These are phyloP conservation scores for Amphiduros pacificus DNA, from an alignment of 2,888 invertebrate genomes.

Conservation along the genomic window DNA sequence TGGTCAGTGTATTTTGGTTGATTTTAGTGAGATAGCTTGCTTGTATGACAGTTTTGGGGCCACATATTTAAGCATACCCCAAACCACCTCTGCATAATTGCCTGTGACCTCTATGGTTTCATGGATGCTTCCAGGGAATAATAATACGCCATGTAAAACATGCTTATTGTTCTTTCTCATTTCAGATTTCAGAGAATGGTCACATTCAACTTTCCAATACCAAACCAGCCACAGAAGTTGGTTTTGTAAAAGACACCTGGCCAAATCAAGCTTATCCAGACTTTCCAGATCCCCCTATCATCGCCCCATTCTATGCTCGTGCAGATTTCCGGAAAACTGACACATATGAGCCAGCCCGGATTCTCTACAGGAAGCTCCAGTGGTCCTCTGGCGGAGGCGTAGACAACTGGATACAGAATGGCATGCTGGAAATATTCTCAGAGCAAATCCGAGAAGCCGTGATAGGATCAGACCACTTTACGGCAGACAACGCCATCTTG, in stretches of 20 bases:
- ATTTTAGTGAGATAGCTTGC: no score
- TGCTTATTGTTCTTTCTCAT: no score
- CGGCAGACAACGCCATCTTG: no score
- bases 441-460: neutral
- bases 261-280: neutral
- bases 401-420: neutral
- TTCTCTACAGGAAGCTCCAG: neutral
- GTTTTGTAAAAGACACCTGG: neutral
- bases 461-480: neutral
- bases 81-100: no score
- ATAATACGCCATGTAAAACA: no score
- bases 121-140: no score
- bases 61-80: no score
- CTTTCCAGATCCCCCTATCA: neutral
- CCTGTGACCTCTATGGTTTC: no score
- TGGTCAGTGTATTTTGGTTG: no score
- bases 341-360: neutral
- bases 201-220: neutral
- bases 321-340: neutral
- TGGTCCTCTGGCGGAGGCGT: neutral
- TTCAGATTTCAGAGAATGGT: neutral
- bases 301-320: neutral
- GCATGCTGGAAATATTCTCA: neutral
- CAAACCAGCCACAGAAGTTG: neutral
- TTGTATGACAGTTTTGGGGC: no score